Evolutionary conservation across 2,113 vertebrate species (phyloP).

Genomic region (Rhinoptilus africanus): DNA sequence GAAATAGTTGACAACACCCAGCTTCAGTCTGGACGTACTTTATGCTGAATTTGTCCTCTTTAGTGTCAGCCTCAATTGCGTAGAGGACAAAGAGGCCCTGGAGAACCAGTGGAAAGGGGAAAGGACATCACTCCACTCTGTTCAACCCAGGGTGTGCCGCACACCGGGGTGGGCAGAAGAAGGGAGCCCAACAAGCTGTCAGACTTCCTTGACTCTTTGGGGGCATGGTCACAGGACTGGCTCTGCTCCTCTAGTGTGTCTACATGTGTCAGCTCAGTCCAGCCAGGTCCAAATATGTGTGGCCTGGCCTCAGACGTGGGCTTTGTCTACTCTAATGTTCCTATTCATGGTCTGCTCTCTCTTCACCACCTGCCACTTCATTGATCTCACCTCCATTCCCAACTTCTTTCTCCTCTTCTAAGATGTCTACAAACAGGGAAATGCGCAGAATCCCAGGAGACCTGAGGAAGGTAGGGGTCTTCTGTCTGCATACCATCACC

Average conservation of each 20-base stretch:
- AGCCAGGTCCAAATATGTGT: not conserved
- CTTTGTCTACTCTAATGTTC: not conserved
- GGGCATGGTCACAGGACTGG: not conserved
- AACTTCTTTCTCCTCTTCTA: not conserved
- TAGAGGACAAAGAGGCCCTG: not conserved
- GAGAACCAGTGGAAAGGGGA: not conserved
- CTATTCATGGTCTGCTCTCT: not conserved
- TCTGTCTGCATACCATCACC: not conserved
- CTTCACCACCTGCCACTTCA: not conserved
- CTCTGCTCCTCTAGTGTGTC: not conserved
- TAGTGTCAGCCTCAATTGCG: not conserved
- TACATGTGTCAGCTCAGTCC: not conserved
- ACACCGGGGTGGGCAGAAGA: rapidly evolving
- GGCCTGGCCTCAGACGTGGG: not conserved
- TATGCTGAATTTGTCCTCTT: not conserved
- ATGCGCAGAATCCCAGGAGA: not conserved
- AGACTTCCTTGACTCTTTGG: not conserved
- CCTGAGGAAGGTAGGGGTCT: not conserved
- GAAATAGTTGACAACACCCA: not conserved
- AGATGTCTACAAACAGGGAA: not conserved
- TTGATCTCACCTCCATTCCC: not conserved
- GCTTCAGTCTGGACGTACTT: not conserved
- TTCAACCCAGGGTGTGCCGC: not conserved
- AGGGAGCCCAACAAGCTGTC: not conserved
- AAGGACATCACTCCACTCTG: not conserved